phyloP scores from a whole-genome alignment of 2,113 vertebrate genomes.

The Vicugna pacos region DNA sequence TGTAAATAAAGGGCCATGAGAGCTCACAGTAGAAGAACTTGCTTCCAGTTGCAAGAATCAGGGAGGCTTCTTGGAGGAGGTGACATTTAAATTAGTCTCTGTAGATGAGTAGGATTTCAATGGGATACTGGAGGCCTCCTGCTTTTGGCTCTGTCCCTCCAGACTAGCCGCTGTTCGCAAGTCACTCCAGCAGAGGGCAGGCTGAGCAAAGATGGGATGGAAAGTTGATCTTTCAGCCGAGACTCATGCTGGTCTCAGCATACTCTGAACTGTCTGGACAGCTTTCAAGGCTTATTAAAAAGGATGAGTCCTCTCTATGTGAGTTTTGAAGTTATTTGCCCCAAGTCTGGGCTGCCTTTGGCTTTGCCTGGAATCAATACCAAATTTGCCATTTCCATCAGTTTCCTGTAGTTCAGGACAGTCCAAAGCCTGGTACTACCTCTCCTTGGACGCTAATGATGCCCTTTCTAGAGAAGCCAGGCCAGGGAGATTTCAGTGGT shows the following conservation, averaged over 20 bases:
- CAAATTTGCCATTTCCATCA: not conserved
- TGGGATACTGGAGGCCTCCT: not conserved
- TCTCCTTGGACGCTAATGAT: not conserved
- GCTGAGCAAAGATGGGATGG: constrained; percentile 23
- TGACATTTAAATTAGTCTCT: not conserved
- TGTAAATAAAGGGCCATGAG: not conserved
- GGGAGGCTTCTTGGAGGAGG: constrained; percentile 17
- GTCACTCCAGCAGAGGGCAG: constrained; percentile 80
- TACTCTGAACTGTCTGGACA: not conserved
- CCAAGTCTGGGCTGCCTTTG: not conserved
- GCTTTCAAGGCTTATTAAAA: not conserved
- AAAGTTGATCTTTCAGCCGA: not conserved
- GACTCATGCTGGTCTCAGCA: not conserved
- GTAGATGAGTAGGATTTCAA: not conserved
- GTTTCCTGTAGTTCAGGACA: not conserved
- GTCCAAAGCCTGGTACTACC: not conserved
- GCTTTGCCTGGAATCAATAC: not conserved
- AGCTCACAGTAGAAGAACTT: not conserved
- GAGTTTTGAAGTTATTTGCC: not conserved
- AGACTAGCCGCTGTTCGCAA: not conserved
- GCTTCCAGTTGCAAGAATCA: not conserved
- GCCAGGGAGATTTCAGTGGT: not conserved
- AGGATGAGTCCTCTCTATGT: not conserved
- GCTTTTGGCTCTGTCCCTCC: not conserved
- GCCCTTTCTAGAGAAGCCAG: not conserved